Evolutionary conservation across 2,888 invertebrate species (phyloP), one percentile per base, ranked within the genome.

Genomic region (Oscheius myriophilus): DNA sequence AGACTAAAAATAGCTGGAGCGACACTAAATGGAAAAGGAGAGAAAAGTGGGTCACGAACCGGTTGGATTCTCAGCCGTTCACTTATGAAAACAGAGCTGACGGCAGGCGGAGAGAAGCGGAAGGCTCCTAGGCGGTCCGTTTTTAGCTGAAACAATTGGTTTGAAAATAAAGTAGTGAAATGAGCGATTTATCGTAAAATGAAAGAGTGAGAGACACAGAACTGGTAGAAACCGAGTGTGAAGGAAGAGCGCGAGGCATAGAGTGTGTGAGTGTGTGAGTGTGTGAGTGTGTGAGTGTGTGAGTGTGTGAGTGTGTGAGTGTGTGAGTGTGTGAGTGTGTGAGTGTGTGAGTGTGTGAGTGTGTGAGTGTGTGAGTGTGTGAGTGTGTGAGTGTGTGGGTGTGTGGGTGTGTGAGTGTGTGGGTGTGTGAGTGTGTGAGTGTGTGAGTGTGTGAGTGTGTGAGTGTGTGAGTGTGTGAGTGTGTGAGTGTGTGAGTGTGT

Each of bases 81-180:
- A 21, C 49, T 25, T 39, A 64, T 26, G 18, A 43, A n/a, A 46
- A 57, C n/a, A 41, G 49, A 51, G 66, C 58, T 52, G 57, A 66
- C 51, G 51, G 57, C 43, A 33, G 58, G 58, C 46, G 58, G 58
- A 45, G 21, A 33, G 57, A 66, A 66, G 66, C 57, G 55, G 58
- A 46, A 23, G 39, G 66, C 66, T 55, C 66, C 66, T 66, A 26
- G 49, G 25, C 66, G 66, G 57, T 55, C 66, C 66, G 66, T 66
- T 66, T 66, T 66, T 41, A 46, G 52, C 53, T 51, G 53, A 66
- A 66, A 65, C 55, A 23, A 23, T 58, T 12, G 23, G 4, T 53
- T 53, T 53, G 25, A 23, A 16, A 53, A 12, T 3, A 16, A 4
- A 21, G 53, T 9, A 53, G 4, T 21, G 4, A 12, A 53, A 25